Evolutionary conservation across 23 tunicate genomes (phyloP), one percentile per base, ranked within the genome.

Genomic region (Diplosoma virens): DNA sequence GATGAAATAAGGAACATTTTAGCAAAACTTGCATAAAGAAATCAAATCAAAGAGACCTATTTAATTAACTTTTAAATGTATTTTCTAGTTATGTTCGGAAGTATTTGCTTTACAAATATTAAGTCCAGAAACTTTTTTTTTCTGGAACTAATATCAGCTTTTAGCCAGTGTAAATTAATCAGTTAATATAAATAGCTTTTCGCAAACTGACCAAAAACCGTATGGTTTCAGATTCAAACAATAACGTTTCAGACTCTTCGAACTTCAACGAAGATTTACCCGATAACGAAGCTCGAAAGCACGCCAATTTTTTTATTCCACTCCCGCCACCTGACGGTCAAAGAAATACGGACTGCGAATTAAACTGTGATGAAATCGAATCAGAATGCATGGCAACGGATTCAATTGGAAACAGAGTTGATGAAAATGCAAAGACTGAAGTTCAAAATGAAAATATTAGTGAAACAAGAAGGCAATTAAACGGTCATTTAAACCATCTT

Each of bases 141-240:
- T n/a, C n/a, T n/a, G n/a, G n/a, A n/a, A n/a, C n/a, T n/a, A n/a
- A n/a, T n/a, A n/a, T n/a, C n/a, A n/a, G n/a, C n/a, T n/a, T n/a
- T n/a, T n/a, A n/a, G n/a, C n/a, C n/a, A n/a, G n/a, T n/a, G n/a
- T n/a, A n/a, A n/a, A n/a, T n/a, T n/a, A n/a, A n/a, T n/a, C n/a
- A n/a, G n/a, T n/a, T n/a, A n/a, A n/a, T n/a, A n/a, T n/a, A n/a
- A n/a, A n/a, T n/a, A n/a, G n/a, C n/a, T n/a, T n/a, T n/a, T n/a
- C n/a, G n/a, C n/a, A n/a, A n/a, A n/a, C n/a, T n/a, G n/a, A n/a
- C n/a, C n/a, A n/a, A n/a, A n/a, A n/a, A n/a, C n/a, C n/a, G n/a
- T n/a, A n/a, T 2, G 32, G 20, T 73, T 53, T 21, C 41, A 73
- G 79, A 73, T 53, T 52, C 79, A 2, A 73, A 73, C 79, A 73